phyloP scores from a whole-genome alignment of 2,113 vertebrate species.

The Quiscalus mexicanus region DNA sequence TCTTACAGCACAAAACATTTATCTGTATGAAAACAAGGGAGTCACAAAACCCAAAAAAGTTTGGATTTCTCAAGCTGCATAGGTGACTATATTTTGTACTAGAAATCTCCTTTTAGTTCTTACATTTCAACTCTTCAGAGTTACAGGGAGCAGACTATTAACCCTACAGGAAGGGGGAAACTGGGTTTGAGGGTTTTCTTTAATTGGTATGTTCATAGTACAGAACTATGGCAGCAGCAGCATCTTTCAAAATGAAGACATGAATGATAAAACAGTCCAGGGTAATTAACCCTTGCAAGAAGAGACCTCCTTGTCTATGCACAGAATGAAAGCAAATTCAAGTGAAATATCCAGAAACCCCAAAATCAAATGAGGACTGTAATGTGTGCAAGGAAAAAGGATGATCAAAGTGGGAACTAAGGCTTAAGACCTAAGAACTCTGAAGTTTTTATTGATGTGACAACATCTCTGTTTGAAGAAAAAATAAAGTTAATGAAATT shows the following conservation, averaged over 20 bases:
- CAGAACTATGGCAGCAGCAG: not conserved
- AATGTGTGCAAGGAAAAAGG: not conserved
- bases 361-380: not conserved
- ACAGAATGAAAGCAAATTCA: not conserved
- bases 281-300: not conserved
- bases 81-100: not conserved
- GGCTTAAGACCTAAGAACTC: slow-evolving; percentile 29
- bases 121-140: not conserved
- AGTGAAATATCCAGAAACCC: not conserved
- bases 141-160: not conserved
- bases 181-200: not conserved
- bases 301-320: not conserved
- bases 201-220: not conserved
- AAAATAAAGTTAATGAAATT: slow-evolving; percentile 54
- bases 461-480: slow-evolving; percentile 17
- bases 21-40: not conserved
- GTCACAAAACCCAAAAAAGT: not conserved
- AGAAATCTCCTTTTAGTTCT: not conserved
- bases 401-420: not conserved
- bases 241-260: not conserved
- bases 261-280: not conserved
- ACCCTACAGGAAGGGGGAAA: not conserved
- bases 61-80: not conserved
- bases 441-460: slow-evolving; percentile 61
- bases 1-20: not conserved